Evolutionary conservation across 2,888 invertebrate genomes (phyloP).

Genomic region (Apodemia mormo): DNA sequence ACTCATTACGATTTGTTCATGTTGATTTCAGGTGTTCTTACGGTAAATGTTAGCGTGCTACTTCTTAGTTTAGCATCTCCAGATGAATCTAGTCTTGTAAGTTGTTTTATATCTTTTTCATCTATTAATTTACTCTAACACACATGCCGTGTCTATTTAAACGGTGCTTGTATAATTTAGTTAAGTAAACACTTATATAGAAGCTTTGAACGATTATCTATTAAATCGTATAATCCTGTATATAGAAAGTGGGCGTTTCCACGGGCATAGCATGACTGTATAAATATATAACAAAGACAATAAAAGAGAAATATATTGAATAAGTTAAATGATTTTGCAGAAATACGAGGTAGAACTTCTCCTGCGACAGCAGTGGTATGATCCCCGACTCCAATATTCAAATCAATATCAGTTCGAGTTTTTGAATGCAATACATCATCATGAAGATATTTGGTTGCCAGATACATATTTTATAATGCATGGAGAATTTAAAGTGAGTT

Average conservation of each 20-base stretch:
- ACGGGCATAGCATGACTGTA: too few relatives aligned
- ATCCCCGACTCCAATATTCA: slow-evolving; percentile 93
- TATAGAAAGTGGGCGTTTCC: too few relatives aligned
- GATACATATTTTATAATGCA: slow-evolving; percentile 98
- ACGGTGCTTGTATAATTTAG: background rate
- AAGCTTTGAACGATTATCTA: too few relatives aligned
- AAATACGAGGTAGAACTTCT: slow-evolving; percentile 18
- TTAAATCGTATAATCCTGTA: too few relatives aligned
- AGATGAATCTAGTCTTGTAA: slow-evolving; percentile 97
- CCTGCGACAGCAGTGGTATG: slow-evolving; percentile 95
- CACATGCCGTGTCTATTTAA: background rate
- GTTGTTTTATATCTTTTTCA: slow-evolving; percentile 53
- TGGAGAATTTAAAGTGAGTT: slow-evolving; percentile 91
- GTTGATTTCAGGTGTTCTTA: slow-evolving; percentile 89
- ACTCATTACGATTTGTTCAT: slow-evolving; percentile 25
- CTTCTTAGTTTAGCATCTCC: slow-evolving; percentile 96
- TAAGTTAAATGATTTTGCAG: background rate
- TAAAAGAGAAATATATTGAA: too few relatives aligned
- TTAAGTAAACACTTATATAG: too few relatives aligned
- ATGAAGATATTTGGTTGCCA: slow-evolving; percentile 95
- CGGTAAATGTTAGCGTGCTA: slow-evolving; percentile 96
- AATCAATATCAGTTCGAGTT: slow-evolving; percentile 94
- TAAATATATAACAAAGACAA: too few relatives aligned
- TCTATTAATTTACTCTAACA: background rate
- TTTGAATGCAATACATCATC: slow-evolving; percentile 95